Conservation (phyloP, 2,797 vertebrate genomes). For the Cuniculus paca region DNA sequence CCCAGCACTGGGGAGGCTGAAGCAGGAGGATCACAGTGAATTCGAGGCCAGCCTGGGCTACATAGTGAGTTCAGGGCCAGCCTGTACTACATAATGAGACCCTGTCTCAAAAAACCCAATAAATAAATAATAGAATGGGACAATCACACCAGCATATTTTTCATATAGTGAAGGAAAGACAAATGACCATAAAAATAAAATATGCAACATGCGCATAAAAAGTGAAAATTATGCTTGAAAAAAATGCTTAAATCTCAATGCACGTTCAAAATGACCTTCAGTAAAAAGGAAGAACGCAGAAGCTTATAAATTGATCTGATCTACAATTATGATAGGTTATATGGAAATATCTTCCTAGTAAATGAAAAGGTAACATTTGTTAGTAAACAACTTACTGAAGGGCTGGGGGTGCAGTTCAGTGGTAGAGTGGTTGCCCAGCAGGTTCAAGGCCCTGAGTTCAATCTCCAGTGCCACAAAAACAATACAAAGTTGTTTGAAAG, state of each 20-base stretch:
- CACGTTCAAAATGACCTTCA: not conserved
- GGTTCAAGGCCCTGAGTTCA: not conserved
- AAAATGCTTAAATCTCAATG: not conserved
- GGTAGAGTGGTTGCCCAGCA: no score
- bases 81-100: no score
- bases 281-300: not conserved
- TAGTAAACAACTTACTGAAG: not conserved
- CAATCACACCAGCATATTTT: not conserved
- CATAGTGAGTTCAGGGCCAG: no score
- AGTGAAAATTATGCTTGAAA: not conserved
- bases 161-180: not conserved
- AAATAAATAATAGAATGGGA: not conserved
- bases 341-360: not conserved
- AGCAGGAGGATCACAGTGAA: not conserved
- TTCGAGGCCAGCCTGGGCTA: not conserved
- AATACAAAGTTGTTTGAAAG: no score
- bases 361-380: not conserved
- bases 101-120: no score
- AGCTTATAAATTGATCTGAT: not conserved
- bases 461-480: not conserved
- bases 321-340: not conserved
- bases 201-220: not conserved
- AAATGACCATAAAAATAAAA: not conserved
- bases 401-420: not conserved
- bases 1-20: no score